phyloP scores from a whole-genome alignment of 1,140 invertebrate genomes.

The Tetraneura akinire region DNA sequence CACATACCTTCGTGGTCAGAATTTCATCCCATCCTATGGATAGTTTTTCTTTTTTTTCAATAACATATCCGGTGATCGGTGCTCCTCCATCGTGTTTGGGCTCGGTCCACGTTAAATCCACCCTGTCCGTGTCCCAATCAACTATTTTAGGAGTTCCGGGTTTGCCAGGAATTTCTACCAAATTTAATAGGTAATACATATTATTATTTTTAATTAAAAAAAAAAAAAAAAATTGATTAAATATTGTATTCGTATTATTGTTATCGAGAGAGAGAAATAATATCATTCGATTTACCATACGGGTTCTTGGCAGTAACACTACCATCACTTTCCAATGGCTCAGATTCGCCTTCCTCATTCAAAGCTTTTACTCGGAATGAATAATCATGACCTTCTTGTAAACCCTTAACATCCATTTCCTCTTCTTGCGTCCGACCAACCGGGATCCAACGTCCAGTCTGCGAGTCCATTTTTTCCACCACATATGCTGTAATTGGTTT shows the following conservation, averaged over 20 bases:
- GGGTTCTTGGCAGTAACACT: conserved; percentile 90
- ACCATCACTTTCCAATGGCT: conserved; percentile 86
- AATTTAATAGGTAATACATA: not conserved
- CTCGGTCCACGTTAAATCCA: conserved; percentile 90
- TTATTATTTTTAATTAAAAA: not conserved
- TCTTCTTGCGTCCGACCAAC: conserved; percentile 81
- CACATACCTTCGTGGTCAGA: conserved; percentile 69
- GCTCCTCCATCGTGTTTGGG: conserved; percentile 89
- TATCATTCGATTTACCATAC: conserved; percentile 82
- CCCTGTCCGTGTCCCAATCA: conserved; percentile 92
- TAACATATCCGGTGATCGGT: conserved; percentile 91
- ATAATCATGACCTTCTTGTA: conserved; percentile 92
- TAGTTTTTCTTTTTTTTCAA: conserved; percentile 96
- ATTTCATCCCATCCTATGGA: conserved; percentile 86
- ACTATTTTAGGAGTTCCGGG: conserved; percentile 84
- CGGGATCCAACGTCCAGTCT: conserved; percentile 90
- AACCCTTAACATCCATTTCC: conserved; percentile 87
- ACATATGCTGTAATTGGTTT: conserved; percentile 94
- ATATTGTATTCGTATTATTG: too few relatives aligned
- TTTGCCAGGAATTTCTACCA: conserved; percentile 77
- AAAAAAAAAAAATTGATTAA: too few relatives aligned
- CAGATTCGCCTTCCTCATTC: conserved; percentile 96
- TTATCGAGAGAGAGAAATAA: not conserved
- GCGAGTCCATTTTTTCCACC: conserved; percentile 94
- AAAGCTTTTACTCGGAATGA: conserved; percentile 96